A percentile compares a stretch with the other conserved stretches of the same genome.
Evolutionary conservation across 2,797 vertebrate genomes (phyloP).

Genomic region (Urophycis tenuis): DNA sequence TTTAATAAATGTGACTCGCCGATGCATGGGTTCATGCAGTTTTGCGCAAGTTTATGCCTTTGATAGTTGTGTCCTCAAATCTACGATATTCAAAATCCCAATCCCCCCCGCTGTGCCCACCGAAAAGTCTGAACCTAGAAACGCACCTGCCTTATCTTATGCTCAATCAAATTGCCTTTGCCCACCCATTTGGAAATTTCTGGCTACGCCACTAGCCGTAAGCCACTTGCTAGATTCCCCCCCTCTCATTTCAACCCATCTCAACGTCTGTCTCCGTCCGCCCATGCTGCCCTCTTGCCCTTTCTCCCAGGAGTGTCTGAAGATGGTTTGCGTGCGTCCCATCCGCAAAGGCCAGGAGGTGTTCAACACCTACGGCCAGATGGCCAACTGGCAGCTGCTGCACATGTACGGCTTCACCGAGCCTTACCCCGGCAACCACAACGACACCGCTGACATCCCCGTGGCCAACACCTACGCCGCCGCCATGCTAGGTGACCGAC

Average conservation of each 20-base stretch:
- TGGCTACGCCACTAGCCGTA: no score
- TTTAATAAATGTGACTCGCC: no score
- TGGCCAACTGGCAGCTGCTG: constrained; percentile 95
- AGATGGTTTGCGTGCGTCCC: constrained; percentile 79
- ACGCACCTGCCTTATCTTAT: no score
- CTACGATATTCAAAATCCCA: no score
- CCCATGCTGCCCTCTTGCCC: not conserved
- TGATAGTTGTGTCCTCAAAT: no score
- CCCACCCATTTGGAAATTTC: no score
- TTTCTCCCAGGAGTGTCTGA: constrained; percentile 73
- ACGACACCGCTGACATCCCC: constrained; percentile 84
- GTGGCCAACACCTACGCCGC: constrained; percentile 72
- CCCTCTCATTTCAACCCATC: not conserved
- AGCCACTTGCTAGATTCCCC: no score
- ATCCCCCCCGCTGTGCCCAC: no score
- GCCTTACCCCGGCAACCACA: constrained; percentile 75
- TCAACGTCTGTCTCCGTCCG: not conserved
- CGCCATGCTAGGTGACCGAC: constrained; percentile 69
- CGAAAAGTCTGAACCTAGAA: no score
- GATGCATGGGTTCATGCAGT: no score
- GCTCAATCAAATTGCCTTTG: no score
- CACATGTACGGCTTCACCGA: constrained; percentile 95
- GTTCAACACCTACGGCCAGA: constrained; percentile 92
- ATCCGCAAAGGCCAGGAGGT: constrained; percentile 80
- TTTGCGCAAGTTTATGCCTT: no score